phyloP scores from a whole-genome alignment of 2,797 vertebrate species.

The Natrix natrix region DNA sequence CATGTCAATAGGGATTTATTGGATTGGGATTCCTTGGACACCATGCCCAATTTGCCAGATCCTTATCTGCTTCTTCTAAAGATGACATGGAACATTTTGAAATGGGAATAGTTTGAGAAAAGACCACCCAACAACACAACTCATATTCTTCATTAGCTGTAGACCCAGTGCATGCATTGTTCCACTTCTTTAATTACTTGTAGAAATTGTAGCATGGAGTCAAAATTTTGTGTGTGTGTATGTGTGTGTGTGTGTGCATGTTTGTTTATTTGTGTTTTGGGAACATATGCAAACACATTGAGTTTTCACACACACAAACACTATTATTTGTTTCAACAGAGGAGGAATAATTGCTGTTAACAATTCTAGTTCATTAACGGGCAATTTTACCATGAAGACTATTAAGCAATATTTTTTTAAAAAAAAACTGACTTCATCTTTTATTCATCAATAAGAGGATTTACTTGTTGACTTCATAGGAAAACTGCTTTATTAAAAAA shows the following conservation, averaged over 20 bases:
- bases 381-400: constrained; percentile 49
- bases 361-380: constrained; percentile 58
- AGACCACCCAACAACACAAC: not conserved
- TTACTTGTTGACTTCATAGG: constrained; percentile 30
- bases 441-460: constrained; percentile 58
- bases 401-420: constrained; percentile 44
- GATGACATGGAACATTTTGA: not conserved
- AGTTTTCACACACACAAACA: constrained; percentile 52
- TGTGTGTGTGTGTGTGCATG: not conserved
- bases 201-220: constrained; percentile 27
- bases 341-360: constrained; percentile 51
- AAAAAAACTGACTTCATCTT: constrained; percentile 55
- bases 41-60: not conserved
- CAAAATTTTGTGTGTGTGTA: constrained; percentile 46
- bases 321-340: constrained; percentile 46
- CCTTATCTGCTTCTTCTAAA: not conserved
- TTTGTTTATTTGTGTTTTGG: constrained; percentile 18
- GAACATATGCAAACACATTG: constrained; percentile 18
- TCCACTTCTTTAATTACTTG: not conserved
- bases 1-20: not conserved
- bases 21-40: not conserved
- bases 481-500: constrained; percentile 39
- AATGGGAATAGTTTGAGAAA: not conserved
- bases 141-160: not conserved
- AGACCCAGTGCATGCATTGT: not conserved